A percentile compares a stretch with the other conserved stretches of the same genome.
Evolutionary conservation across 2,888 invertebrate species (phyloP).

Genomic region (Heliconius erato): DNA sequence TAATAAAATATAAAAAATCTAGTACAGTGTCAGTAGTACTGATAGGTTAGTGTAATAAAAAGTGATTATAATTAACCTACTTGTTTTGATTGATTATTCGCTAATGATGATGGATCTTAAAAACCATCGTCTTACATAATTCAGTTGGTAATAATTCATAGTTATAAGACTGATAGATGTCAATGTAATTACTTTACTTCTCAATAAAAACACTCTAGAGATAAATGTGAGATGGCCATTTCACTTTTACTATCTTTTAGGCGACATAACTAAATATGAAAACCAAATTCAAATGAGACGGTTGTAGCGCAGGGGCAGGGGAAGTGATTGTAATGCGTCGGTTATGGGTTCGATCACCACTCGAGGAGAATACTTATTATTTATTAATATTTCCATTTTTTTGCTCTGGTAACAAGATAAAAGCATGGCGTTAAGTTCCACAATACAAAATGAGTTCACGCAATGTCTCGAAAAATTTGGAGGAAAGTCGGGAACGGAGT

Average conservation of each 20-base stretch:
- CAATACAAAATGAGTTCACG: neutral
- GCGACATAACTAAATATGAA: neutral
- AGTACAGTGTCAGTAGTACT: neutral
- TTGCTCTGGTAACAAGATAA: neutral
- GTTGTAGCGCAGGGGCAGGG: neutral
- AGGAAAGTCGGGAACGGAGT: neutral
- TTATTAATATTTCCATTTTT: neutral
- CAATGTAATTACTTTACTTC: neutral
- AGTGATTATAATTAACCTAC: neutral
- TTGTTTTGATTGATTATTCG: constrained; percentile 23
- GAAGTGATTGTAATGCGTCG: neutral
- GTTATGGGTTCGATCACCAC: neutral
- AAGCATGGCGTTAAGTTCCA: too few relatives aligned
- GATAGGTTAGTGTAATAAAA: constrained; percentile 4
- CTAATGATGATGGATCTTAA: constrained; percentile 22
- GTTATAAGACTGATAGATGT: constrained; percentile 4
- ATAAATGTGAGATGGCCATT: neutral
- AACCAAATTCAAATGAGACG: neutral
- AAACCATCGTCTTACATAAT: constrained; percentile 12
- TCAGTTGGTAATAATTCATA: constrained; percentile 7
- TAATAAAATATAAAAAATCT: neutral
- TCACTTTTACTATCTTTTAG: neutral
- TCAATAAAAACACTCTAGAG: neutral
- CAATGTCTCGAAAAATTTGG: neutral
- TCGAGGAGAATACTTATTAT: neutral